Conservation (phyloP, 2,113 vertebrate genomes). For the Zootoca vivipara region DNA sequence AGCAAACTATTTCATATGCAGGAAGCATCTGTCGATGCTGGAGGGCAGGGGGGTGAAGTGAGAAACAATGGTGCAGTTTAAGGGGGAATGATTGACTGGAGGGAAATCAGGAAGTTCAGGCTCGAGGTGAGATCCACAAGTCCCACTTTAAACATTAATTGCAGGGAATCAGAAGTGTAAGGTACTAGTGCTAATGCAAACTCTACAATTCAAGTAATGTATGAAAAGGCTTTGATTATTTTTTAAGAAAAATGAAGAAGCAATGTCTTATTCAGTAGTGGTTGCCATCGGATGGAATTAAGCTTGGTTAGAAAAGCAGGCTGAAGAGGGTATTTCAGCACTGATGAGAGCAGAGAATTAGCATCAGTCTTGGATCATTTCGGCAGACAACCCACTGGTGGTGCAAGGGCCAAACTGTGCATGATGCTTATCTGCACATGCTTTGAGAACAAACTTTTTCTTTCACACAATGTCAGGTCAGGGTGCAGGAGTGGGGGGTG, state of each 20-base stretch:
- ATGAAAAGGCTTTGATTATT: neutral
- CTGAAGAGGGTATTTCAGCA: neutral
- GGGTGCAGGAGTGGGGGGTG: too few species aligned
- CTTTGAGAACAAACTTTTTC: too few species aligned
- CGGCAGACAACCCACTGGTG: neutral
- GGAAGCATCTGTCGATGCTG: slow-evolving; percentile 69
- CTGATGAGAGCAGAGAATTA: neutral
- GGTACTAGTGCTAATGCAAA: neutral
- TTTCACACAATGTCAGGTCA: too few species aligned
- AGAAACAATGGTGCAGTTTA: slow-evolving; percentile 50
- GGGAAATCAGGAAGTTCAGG: slow-evolving; percentile 47
- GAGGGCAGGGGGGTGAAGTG: slow-evolving; percentile 46
- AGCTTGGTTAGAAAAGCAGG: neutral
- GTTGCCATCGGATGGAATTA: neutral
- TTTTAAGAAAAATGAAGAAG: neutral
- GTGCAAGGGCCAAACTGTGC: neutral
- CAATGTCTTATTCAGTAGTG: neutral
- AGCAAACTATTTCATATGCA: slow-evolving; percentile 38
- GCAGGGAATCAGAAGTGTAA: neutral
- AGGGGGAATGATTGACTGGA: slow-evolving; percentile 53
- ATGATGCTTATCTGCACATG: too few species aligned
- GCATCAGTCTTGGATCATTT: neutral
- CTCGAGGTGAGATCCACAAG: slow-evolving; percentile 19
- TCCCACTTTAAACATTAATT: slow-evolving; percentile 1
- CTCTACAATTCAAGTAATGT: neutral